A percentile compares a stretch with the other conserved stretches of the same genome.
Evolutionary conservation across 1,140 invertebrate genomes (phyloP).

Genomic region (Drosophila simulans): DNA sequence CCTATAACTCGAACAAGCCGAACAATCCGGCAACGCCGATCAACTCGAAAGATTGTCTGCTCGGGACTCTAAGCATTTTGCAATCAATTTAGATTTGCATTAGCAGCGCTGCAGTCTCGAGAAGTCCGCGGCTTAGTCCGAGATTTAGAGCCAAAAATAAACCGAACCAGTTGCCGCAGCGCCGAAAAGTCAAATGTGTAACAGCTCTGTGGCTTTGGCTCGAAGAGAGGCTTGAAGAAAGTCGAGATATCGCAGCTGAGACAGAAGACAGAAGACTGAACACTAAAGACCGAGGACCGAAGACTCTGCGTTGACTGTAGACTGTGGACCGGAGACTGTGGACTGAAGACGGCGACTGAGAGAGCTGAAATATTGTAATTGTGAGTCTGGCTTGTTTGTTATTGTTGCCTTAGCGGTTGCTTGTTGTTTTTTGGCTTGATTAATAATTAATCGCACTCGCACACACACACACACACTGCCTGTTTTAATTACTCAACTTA

Average conservation of each 20-base stretch:
- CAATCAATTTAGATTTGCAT: constrained; percentile 81
- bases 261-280: constrained; percentile 9
- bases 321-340: constrained; percentile 17
- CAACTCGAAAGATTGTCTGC: constrained; percentile 40
- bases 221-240: constrained; percentile 41
- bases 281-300: neutral
- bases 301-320: constrained; percentile 19
- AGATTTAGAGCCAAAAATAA: constrained; percentile 40
- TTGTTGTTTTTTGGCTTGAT: constrained; percentile 65
- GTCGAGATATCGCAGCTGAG: constrained; percentile 30
- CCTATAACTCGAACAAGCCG: neutral
- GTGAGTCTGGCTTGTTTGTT: constrained; percentile 73
- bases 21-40: constrained; percentile 48
- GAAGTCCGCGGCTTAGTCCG: constrained; percentile 11
- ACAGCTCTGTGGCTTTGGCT: constrained; percentile 27
- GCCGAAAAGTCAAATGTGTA: constrained; percentile 53
- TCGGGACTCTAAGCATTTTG: constrained; percentile 68
- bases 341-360: constrained; percentile 40
- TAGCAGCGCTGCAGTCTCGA: constrained; percentile 53
- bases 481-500: constrained; percentile 80
- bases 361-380: constrained; percentile 80
- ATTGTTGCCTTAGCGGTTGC: constrained; percentile 54
- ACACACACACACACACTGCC: constrained; percentile 39
- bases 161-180: constrained; percentile 46
- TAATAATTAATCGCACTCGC: constrained; percentile 77